Percentiles rank a stretch among this genome's conserved stretches.
phyloP scores from a whole-genome alignment of 2,113 vertebrate species.

The Ursus arctos region DNA sequence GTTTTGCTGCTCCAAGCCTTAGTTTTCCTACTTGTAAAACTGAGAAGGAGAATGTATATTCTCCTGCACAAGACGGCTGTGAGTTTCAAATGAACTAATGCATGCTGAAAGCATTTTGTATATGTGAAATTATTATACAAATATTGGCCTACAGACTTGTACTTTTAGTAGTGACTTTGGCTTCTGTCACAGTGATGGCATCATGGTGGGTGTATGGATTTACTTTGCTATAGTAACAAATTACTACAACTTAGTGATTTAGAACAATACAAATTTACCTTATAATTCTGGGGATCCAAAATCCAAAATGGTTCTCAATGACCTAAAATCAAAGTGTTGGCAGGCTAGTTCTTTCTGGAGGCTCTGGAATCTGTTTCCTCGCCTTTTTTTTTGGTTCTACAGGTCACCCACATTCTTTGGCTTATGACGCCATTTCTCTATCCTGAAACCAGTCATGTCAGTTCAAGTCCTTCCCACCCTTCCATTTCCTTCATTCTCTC shows the following conservation, averaged over 20 bases:
- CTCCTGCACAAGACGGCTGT: not conserved
- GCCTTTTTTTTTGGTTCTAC: not conserved
- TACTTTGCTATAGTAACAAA: not conserved
- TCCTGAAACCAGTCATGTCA: not conserved
- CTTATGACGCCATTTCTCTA: not conserved
- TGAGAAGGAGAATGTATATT: not conserved
- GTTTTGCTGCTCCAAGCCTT: not conserved
- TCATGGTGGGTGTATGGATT: not conserved
- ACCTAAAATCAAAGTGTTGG: not conserved
- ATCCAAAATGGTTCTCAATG: not conserved
- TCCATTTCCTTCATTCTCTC: not conserved
- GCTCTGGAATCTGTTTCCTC: not conserved
- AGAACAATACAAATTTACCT: not conserved
- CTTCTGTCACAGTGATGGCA: not conserved
- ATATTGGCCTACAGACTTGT: not conserved
- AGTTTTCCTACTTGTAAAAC: not conserved
- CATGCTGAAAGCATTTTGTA: not conserved
- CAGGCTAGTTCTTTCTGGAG: not conserved
- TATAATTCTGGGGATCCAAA: not conserved
- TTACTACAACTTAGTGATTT: not conserved
- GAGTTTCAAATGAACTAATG: not conserved
- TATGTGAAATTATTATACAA: not conserved
- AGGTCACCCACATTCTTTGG: not conserved
- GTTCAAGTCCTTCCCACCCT: not conserved
- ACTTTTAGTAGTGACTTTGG: not conserved